Evolutionary conservation across 2,113 vertebrate genomes (phyloP).

Genomic region (Saccopteryx leptura): DNA sequence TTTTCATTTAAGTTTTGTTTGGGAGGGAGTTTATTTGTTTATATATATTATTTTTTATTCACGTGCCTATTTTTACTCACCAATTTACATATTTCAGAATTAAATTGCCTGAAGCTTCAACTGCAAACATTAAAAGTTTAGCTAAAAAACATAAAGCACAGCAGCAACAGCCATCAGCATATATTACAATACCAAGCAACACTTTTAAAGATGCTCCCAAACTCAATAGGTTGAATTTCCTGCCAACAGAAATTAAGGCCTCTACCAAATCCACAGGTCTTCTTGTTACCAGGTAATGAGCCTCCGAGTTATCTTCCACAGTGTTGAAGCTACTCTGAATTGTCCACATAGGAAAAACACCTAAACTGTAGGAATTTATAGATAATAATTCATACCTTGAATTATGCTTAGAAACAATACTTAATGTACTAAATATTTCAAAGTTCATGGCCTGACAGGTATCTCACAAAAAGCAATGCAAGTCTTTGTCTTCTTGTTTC

Average conservation of each 20-base stretch:
- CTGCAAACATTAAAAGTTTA: conserved; percentile 70
- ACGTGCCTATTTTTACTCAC: conserved; percentile 2
- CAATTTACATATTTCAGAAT: conserved; percentile 40
- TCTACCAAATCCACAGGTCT: conserved; percentile 48
- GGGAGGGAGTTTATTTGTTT: neutral
- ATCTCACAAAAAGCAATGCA: neutral
- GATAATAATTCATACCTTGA: conserved; percentile 54
- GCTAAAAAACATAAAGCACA: conserved; percentile 52
- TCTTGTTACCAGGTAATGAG: conserved; percentile 62
- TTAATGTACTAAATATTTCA: conserved; percentile 27
- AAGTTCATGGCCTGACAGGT: neutral
- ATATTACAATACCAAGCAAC: conserved; percentile 57
- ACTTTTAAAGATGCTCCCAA: conserved; percentile 55
- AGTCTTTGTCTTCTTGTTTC: neutral
- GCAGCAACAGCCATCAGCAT: conserved; percentile 38
- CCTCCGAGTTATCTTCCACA: conserved; percentile 69
- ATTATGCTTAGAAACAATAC: conserved; percentile 22
- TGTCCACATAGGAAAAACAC: conserved; percentile 39
- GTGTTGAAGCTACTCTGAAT: neutral
- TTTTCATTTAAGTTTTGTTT: conserved; percentile 51
- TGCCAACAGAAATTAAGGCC: conserved; percentile 65
- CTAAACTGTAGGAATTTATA: conserved; percentile 47
- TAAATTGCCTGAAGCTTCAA: conserved; percentile 64
- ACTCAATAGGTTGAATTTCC: conserved; percentile 60
- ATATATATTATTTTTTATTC: conserved; percentile 8